phyloP scores from a whole-genome alignment of 1,140 invertebrate genomes.

The Pseudomyrmex pallidus region DNA sequence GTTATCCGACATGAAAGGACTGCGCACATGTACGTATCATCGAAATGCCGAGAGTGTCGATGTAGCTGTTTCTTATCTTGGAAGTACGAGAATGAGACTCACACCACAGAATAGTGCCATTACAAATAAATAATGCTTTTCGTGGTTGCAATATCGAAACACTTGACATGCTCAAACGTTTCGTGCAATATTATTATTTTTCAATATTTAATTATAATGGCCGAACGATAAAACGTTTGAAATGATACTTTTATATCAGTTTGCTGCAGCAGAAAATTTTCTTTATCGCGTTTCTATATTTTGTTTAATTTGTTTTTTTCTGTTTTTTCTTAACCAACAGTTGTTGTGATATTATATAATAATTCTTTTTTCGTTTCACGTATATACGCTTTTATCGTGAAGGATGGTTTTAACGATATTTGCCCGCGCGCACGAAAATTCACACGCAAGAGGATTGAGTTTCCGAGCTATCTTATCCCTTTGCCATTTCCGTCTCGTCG shows the following conservation, averaged over 20 bases:
- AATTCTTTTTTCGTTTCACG: conserved; percentile 5
- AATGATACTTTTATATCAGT: conserved; percentile 9
- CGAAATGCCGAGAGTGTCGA: conserved; percentile 34
- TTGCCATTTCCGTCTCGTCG: conserved; percentile 59
- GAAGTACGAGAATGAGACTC: background rate
- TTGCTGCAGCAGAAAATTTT: conserved; percentile 16
- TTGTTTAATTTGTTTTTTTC: background rate
- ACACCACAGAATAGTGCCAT: conserved; percentile 44
- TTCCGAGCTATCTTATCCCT: conserved; percentile 59
- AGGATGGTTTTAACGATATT: conserved; percentile 41
- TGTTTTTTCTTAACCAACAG: background rate
- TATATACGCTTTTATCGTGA: conserved; percentile 10
- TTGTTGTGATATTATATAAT: conserved; percentile 2
- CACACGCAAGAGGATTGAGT: conserved; percentile 52
- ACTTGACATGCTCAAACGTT: background rate
- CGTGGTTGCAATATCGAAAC: background rate
- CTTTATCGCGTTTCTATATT: background rate
- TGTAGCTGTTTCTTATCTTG: conserved; percentile 48
- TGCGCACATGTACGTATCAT: conserved; percentile 53
- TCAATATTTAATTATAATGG: conserved; percentile 9
- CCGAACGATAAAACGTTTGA: background rate
- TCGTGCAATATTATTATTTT: conserved; percentile 25
- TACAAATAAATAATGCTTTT: conserved; percentile 70
- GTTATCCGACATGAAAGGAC: background rate
- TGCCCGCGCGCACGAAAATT: conserved; percentile 24